Evolutionary conservation across 2,113 vertebrate species (phyloP).

Genomic region (Cariama cristata): DNA sequence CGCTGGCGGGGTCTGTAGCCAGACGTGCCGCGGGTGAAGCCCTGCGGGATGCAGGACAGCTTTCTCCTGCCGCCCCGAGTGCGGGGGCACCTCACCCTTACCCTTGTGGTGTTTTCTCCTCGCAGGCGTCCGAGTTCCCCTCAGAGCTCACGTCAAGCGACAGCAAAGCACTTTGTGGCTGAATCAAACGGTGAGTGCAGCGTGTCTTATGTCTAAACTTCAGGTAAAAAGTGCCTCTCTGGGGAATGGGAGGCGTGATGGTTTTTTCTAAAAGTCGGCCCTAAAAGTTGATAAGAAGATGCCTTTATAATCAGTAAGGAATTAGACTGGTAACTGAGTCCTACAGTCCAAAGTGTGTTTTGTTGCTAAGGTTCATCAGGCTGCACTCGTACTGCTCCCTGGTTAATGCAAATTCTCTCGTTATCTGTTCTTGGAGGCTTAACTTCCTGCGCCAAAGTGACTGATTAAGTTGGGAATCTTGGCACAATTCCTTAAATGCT

Average conservation of each 20-base stretch:
- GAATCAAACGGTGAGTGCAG: conserved; percentile 86
- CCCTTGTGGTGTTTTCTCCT: background rate
- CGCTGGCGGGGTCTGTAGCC: background rate
- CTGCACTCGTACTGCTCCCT: background rate
- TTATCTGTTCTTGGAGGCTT: conserved; percentile 25
- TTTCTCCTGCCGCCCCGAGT: background rate
- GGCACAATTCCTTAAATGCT: conserved; percentile 33
- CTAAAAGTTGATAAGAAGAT: background rate
- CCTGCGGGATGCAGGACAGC: background rate
- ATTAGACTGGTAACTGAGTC: background rate
- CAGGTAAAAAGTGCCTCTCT: background rate
- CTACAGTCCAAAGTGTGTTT: background rate
- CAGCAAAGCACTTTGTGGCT: conserved; percentile 97
- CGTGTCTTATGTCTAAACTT: background rate
- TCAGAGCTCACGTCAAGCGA: conserved; percentile 92
- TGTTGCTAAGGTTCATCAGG: background rate
- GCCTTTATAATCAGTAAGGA: background rate
- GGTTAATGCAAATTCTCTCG: conserved; percentile 35
- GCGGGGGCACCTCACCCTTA: background rate
- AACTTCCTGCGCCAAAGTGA: background rate
- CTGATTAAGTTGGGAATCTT: conserved; percentile 44
- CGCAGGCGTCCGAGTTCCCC: conserved; percentile 93
- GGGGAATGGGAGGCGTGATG: background rate
- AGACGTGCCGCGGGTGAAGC: background rate
- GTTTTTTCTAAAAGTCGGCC: background rate